Percentiles rank a stretch among this genome's conserved stretches.
Conservation (phyloP, 2,113 vertebrate genomes). For the Xiphorhynchus elegans region DNA sequence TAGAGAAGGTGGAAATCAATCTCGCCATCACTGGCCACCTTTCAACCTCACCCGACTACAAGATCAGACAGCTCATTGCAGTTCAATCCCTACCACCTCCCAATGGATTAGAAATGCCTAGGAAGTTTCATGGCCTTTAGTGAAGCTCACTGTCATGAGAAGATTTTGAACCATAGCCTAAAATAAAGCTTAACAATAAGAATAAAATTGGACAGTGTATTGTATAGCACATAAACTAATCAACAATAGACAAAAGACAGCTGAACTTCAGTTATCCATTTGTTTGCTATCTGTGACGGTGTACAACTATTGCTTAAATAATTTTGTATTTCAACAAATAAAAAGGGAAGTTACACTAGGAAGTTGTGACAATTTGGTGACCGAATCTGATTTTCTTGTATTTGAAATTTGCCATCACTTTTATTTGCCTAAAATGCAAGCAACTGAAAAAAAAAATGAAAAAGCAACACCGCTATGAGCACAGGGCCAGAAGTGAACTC, state of each 20-base stretch:
- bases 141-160: not conserved
- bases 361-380: not conserved
- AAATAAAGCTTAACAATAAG: constrained; percentile 2
- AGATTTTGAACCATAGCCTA: not conserved
- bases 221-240: not conserved
- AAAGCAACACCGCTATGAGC: not conserved
- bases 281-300: not conserved
- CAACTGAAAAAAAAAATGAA: not conserved
- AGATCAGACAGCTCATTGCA: not conserved
- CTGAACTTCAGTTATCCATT: not conserved
- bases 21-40: not conserved
- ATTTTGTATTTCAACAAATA: not conserved
- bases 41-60: not conserved
- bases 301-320: not conserved
- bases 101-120: not conserved
- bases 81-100: not conserved
- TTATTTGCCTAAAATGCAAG: not conserved
- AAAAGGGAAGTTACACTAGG: not conserved
- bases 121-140: not conserved
- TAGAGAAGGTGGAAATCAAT: not conserved
- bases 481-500: not conserved
- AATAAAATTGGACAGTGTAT: not conserved
- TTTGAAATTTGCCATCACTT: not conserved
- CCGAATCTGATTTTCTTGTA: not conserved
- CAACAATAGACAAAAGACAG: not conserved